phyloP scores from a whole-genome alignment of 2,797 vertebrate species.

The Leucoraja ocellata region DNA sequence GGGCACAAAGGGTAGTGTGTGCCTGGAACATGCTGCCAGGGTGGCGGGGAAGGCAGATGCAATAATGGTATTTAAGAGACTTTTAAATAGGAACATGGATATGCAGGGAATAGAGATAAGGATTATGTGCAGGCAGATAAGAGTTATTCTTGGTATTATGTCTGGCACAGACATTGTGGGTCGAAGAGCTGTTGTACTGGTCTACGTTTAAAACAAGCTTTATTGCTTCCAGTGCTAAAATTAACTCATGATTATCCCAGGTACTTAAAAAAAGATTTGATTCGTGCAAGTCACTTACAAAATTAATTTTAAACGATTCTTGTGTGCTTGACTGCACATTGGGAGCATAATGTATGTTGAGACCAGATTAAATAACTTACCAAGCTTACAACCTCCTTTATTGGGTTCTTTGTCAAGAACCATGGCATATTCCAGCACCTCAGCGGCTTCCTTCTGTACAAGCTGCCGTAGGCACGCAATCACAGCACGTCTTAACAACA shows the following conservation, averaged over 20 bases:
- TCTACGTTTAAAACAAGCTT: no score
- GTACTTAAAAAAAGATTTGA: background rate
- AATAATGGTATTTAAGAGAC: no score
- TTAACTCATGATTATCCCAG: background rate
- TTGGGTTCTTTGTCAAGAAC: conserved; percentile 69
- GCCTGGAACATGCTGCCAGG: no score
- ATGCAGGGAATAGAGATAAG: no score
- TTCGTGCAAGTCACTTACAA: background rate
- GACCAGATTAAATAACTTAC: conserved; percentile 52
- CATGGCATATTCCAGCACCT: conserved; percentile 77
- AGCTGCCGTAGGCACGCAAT: conserved; percentile 80
- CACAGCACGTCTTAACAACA: conserved; percentile 71
- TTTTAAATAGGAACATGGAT: no score
- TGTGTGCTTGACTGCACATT: background rate
- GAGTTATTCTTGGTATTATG: no score
- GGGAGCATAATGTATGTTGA: background rate
- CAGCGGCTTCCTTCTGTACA: conserved; percentile 76
- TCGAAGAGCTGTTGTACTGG: no score
- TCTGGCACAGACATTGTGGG: no score
- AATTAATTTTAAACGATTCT: background rate
- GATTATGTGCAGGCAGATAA: no score
- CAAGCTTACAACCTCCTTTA: conserved; percentile 65
- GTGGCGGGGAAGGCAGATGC: no score
- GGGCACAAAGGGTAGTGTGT: no score
- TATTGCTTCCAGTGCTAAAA: background rate